phyloP scores from a whole-genome alignment of 2,888 invertebrate species.

The Conus canariensis region DNA sequence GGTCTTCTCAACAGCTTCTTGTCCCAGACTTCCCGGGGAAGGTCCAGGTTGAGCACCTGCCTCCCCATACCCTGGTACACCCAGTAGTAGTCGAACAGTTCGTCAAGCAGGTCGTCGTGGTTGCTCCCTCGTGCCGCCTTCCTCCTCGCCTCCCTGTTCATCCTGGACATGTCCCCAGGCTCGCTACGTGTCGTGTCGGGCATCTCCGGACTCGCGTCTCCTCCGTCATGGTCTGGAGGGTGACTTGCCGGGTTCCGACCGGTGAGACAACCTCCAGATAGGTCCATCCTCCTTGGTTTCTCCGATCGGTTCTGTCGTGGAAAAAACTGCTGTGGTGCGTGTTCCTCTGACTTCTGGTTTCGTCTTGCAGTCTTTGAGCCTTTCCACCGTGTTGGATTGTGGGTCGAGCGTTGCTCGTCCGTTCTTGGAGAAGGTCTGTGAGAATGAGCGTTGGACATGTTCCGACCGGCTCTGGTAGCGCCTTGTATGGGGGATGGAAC shows the following conservation, averaged over 20 bases:
- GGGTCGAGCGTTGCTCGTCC: not conserved
- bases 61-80: constrained; percentile 49
- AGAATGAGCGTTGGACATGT: not conserved
- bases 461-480: not conserved
- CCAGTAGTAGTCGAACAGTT: constrained; percentile 48
- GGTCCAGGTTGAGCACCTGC: constrained; percentile 43
- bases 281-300: not conserved
- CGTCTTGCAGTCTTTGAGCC: not conserved
- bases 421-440: not conserved
- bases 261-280: constrained; percentile 6
- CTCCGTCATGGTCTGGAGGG: not conserved
- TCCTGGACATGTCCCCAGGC: not conserved
- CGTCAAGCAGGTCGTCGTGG: constrained; percentile 3
- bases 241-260: not conserved
- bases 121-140: not conserved
- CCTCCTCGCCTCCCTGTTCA: not conserved
- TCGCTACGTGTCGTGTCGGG: constrained; percentile 22
- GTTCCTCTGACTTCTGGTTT: not conserved
- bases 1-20: not conserved
- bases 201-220: not conserved
- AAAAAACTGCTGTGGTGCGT: not conserved
- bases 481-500: not conserved
- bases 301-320: not conserved
- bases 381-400: not conserved
- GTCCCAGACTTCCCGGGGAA: not conserved